A percentile compares a stretch with the other conserved stretches of the same genome.
Evolutionary conservation across 2,113 vertebrate species (phyloP).

Genomic region (Ammodytes dubius): DNA sequence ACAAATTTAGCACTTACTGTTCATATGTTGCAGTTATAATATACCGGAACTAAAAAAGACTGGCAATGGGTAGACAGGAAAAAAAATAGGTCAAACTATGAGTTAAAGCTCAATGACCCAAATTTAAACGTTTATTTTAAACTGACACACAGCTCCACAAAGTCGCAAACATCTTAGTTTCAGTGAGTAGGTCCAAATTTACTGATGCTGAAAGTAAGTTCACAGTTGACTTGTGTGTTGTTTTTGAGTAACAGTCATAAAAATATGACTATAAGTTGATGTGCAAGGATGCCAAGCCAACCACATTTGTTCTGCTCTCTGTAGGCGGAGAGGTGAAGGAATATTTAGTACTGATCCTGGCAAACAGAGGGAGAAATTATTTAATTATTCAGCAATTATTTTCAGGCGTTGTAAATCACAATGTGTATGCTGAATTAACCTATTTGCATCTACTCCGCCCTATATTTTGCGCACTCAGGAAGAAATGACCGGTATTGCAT

Average conservation of each 20-base stretch:
- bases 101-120: not conserved
- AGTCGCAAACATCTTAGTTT: not conserved
- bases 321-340: slow-evolving; percentile 34
- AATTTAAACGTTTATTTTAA: not conserved
- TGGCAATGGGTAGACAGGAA: not conserved
- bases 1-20: slow-evolving; percentile 11
- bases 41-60: not conserved
- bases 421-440: too few relatives aligned
- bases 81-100: not conserved
- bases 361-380: slow-evolving; percentile 58
- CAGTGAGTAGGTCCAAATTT: not conserved
- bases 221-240: not conserved
- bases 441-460: too few relatives aligned
- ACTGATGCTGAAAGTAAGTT: not conserved
- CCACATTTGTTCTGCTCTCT: slow-evolving; percentile 42
- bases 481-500: too few relatives aligned
- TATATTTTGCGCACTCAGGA: too few relatives aligned
- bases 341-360: slow-evolving; percentile 36
- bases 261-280: slow-evolving; percentile 1
- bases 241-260: slow-evolving; percentile 2
- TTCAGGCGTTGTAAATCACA: too few relatives aligned
- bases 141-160: not conserved
- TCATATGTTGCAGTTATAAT: not conserved
- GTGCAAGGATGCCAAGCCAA: slow-evolving; percentile 9
- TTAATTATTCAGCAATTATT: too few relatives aligned